Conservation (phyloP, 2,113 vertebrate species). For the Silurus meridionalis region DNA sequence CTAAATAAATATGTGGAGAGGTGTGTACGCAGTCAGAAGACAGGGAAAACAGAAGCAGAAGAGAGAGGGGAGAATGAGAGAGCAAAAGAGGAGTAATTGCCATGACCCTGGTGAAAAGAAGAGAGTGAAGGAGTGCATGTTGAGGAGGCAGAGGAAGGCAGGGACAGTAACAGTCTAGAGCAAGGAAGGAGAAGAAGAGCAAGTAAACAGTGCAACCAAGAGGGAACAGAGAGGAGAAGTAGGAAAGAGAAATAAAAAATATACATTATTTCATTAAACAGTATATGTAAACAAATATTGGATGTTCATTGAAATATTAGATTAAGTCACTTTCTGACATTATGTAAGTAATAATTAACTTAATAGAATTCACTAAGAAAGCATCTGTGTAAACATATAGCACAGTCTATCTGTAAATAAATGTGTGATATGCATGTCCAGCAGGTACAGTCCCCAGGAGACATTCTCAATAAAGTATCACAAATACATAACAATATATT, state of each 20-base stretch:
- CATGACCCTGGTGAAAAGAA: slow-evolving; percentile 52
- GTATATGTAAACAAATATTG: not conserved
- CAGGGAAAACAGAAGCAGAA: slow-evolving; percentile 19
- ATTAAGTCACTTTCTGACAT: not conserved
- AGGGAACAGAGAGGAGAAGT: slow-evolving; percentile 38
- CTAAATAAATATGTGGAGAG: not conserved
- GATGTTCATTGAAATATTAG: not conserved
- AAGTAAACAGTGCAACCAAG: slow-evolving; percentile 51
- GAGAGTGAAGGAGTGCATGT: slow-evolving; percentile 47
- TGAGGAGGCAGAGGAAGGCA: slow-evolving; percentile 39
- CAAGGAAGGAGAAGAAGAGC: slow-evolving; percentile 48
- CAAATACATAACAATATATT: not conserved
- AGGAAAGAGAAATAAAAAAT: slow-evolving; percentile 15
- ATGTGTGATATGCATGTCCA: not conserved
- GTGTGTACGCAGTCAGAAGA: slow-evolving; percentile 1
- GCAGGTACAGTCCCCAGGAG: not conserved
- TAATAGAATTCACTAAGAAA: not conserved
- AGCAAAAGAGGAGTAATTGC: slow-evolving; percentile 46
- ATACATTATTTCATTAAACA: not conserved
- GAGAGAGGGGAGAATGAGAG: slow-evolving; percentile 16
- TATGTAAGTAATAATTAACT: slow-evolving; percentile 1
- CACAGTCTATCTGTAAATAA: not conserved
- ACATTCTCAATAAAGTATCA: not conserved
- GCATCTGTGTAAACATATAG: not conserved
- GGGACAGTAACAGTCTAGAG: slow-evolving; percentile 38